Evolutionary conservation across 1,140 invertebrate genomes (phyloP).

Genomic region (Marisa cornuarietis): DNA sequence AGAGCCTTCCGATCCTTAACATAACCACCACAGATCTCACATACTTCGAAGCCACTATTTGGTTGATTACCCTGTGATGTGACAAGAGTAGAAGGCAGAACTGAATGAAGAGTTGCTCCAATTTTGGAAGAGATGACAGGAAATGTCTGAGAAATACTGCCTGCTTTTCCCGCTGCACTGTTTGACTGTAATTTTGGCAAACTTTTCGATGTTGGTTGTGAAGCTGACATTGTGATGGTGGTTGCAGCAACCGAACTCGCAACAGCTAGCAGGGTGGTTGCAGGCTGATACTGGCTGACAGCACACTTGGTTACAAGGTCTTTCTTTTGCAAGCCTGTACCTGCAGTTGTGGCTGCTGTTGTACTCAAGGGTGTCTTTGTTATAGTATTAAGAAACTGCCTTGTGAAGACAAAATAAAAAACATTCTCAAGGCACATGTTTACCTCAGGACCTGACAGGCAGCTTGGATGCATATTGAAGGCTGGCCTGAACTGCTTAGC

Average conservation of each 20-base stretch:
- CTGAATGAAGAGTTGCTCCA: not conserved
- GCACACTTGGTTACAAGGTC: no score
- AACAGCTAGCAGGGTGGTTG: no score
- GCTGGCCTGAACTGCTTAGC: slow-evolving; percentile 90
- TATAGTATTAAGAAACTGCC: slow-evolving; percentile 33
- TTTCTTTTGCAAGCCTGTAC: no score
- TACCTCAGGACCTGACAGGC: slow-evolving; percentile 45
- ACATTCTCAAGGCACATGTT: slow-evolving; percentile 55
- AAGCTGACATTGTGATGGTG: no score
- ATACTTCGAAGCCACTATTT: slow-evolving; percentile 56
- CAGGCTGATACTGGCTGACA: no score
- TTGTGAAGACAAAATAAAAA: slow-evolving; percentile 39
- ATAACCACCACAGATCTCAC: slow-evolving; percentile 64
- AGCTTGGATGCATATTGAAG: slow-evolving; percentile 79
- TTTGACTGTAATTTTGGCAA: no score
- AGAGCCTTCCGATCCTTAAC: slow-evolving; percentile 62
- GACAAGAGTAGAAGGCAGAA: not conserved
- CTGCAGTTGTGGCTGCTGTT: no score
- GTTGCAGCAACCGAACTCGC: no score
- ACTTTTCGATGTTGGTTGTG: no score
- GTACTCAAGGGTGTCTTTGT: not conserved
- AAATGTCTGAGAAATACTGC: not conserved
- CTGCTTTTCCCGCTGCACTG: no score
- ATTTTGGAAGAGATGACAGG: slow-evolving; percentile 15
- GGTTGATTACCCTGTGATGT: slow-evolving; percentile 20